Evolutionary conservation across 1,140 invertebrate species (phyloP).

Genomic region (Meloidogyne chitwoodi): DNA sequence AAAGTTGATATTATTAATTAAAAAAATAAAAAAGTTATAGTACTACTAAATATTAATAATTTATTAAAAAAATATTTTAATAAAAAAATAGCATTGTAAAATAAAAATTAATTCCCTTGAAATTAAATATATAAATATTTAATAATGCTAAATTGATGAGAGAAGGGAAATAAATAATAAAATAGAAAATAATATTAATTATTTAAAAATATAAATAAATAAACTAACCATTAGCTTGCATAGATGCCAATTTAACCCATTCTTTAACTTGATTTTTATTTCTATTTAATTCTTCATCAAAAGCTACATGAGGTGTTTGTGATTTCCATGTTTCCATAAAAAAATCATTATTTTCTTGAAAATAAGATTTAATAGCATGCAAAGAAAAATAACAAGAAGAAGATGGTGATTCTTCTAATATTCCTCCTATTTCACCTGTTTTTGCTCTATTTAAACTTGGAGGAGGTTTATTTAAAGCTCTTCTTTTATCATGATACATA

Average conservation of each 20-base stretch:
- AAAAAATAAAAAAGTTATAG: conserved; percentile 7
- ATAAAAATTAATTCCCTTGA: background rate
- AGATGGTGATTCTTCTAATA: conserved; percentile 30
- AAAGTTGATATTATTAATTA: too few relatives aligned
- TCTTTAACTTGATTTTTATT: conserved; percentile 38
- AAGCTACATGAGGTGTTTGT: conserved; percentile 48
- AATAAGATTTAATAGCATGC: conserved; percentile 58
- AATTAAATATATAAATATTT: background rate
- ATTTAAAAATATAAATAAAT: background rate
- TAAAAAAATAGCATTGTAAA: background rate
- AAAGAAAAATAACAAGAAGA: conserved; percentile 57
- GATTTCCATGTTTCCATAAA: conserved; percentile 52
- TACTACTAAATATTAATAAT: background rate
- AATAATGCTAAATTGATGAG: background rate
- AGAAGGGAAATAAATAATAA: background rate
- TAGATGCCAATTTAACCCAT: conserved; percentile 52
- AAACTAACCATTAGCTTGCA: conserved; percentile 47
- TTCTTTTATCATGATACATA: conserved; percentile 57
- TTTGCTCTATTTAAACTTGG: background rate
- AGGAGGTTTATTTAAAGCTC: conserved; percentile 47
- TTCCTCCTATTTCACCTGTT: background rate
- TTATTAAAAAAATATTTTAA: background rate
- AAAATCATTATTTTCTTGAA: conserved; percentile 45
- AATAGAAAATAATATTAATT: background rate
- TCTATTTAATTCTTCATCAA: conserved; percentile 52